Evolutionary conservation across 2,113 vertebrate species (phyloP).

Genomic region (Gorsachius goisagi): DNA sequence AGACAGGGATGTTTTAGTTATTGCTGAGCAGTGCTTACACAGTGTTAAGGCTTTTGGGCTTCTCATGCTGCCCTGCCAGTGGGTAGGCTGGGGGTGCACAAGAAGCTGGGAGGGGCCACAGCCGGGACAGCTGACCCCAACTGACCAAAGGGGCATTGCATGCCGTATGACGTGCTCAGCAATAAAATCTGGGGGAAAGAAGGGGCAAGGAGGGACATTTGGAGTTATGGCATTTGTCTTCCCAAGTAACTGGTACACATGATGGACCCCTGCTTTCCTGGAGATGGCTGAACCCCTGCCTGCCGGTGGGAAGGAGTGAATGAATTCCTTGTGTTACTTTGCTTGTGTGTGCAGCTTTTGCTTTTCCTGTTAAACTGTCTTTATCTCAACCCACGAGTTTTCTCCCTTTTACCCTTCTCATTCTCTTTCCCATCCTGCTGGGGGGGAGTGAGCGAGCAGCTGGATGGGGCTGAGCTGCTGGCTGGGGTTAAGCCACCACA

Average conservation of each 20-base stretch:
- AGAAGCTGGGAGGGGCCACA: neutral
- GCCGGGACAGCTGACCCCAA: neutral
- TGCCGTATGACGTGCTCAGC: neutral
- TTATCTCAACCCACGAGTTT: neutral
- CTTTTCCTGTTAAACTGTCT: neutral
- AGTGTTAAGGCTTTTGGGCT: neutral
- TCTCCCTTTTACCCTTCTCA: neutral
- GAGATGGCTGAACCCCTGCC: neutral
- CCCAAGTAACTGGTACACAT: fast-evolving
- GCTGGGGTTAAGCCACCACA: neutral
- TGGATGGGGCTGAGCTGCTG: neutral
- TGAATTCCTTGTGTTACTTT: neutral
- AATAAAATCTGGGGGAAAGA: neutral
- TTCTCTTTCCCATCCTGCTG: neutral
- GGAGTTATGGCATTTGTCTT: neutral
- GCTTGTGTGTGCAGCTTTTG: neutral
- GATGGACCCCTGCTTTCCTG: neutral
- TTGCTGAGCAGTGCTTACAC: neutral
- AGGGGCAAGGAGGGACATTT: fast-evolving
- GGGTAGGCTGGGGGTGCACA: neutral
- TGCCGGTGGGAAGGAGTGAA: neutral
- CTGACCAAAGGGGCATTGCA: neutral
- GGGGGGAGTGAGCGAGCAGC: fast-evolving
- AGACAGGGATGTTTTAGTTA: neutral
- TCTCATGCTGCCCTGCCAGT: neutral